These are phyloP conservation scores for Sterrhoptilus dennistouni DNA, from an alignment of 2,113 vertebrate genomes.

Conservation along the genomic window DNA sequence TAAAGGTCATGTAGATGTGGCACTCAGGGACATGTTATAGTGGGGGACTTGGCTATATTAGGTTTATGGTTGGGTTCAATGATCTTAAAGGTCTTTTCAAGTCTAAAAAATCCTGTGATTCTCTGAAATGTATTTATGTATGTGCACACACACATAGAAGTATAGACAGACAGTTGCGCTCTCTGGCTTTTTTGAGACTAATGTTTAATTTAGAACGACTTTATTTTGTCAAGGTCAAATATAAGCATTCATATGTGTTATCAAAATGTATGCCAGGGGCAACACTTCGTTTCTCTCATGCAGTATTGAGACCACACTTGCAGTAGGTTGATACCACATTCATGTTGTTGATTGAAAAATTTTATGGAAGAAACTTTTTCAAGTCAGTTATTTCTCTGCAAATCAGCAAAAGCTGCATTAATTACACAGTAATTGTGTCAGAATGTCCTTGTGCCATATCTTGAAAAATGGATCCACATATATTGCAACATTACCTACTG, in stretches of 20 bases:
- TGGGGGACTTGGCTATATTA: background rate
- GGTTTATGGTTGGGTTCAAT: background rate
- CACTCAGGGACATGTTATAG: background rate
- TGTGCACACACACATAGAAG: background rate
- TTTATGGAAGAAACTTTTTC: background rate
- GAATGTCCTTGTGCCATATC: accelerated
- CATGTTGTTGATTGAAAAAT: background rate
- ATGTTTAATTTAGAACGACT: background rate
- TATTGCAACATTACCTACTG: background rate
- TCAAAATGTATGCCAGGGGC: accelerated
- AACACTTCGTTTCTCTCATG: background rate
- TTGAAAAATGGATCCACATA: background rate
- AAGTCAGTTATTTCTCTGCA: background rate
- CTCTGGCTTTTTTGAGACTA: background rate
- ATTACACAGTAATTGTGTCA: background rate
- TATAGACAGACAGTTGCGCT: background rate
- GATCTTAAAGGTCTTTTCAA: background rate
- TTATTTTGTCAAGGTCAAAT: background rate
- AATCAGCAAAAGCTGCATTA: background rate
- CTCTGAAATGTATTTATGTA: background rate
- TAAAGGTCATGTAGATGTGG: background rate
- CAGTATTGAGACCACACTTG: background rate
- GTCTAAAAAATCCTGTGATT: background rate
- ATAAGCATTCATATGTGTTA: background rate
- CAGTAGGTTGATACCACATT: background rate